Conservation (phyloP, 2,888 invertebrate genomes). For the Sphaeridia pumilis region DNA sequence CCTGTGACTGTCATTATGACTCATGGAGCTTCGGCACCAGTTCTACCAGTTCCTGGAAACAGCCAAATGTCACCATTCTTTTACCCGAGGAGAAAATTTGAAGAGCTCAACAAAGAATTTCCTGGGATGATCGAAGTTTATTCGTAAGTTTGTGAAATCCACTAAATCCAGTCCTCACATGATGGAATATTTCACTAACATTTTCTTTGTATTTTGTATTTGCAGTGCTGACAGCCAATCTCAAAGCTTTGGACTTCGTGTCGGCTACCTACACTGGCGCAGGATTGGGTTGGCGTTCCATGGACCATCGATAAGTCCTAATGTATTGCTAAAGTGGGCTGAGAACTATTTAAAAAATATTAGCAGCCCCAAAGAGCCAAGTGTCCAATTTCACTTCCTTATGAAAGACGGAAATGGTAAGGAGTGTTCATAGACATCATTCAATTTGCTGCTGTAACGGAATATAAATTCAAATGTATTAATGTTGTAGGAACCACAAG, state of each 20-base stretch:
- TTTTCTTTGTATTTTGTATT: too few species aligned
- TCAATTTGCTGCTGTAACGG: too few species aligned
- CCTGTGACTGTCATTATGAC: conserved; percentile 36
- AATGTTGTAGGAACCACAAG: too few species aligned
- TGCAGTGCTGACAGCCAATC: conserved; percentile 26
- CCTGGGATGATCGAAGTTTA: conserved; percentile 29
- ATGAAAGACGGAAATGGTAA: conserved; percentile 36
- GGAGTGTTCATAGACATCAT: too few species aligned
- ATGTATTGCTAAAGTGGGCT: conserved; percentile 24
- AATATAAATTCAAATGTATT: too few species aligned
- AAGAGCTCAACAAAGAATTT: conserved; percentile 23
- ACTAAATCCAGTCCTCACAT: not conserved
- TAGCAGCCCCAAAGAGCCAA: conserved; percentile 11
- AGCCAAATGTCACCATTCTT: conserved; percentile 17
- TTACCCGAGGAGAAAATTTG: conserved; percentile 28
- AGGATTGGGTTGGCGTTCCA: conserved; percentile 31
- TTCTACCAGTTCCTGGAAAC: not conserved
- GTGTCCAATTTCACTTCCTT: conserved; percentile 23
- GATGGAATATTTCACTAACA: not conserved
- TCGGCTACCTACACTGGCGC: conserved; percentile 31
- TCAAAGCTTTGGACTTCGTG: conserved; percentile 29
- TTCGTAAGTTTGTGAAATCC: conserved; percentile 10
- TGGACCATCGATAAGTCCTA: conserved; percentile 26
- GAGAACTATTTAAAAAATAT: conserved; percentile 13
- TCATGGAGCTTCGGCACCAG: not conserved